A percentile compares a stretch with the other conserved stretches of the same genome.
Evolutionary conservation across 2,797 vertebrate genomes (phyloP).

Genomic region (Malurus leucopterus): DNA sequence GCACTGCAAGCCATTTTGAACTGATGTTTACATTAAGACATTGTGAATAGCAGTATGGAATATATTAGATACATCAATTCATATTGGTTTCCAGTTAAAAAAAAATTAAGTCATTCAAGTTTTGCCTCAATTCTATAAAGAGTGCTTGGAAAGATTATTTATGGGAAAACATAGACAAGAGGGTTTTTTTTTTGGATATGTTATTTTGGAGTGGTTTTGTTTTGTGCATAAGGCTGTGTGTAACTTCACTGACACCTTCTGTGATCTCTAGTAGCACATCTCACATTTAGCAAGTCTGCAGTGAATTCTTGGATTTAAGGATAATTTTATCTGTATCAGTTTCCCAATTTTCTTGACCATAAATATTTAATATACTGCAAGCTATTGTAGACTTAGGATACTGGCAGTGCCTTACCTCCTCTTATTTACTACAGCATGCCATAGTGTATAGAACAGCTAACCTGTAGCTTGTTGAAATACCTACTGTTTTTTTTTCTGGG

Average conservation of each 20-base stretch:
- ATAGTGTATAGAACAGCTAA: not conserved
- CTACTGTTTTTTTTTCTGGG: not conserved
- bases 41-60: not conserved
- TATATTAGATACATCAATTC: not conserved
- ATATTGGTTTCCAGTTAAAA: not conserved
- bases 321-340: not conserved
- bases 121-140: not conserved
- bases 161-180: not conserved
- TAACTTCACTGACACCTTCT: constrained; percentile 4
- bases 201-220: not conserved
- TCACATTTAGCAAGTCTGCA: not conserved
- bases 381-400: not conserved
- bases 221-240: not conserved
- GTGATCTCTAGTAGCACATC: not conserved
- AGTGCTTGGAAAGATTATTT: not conserved
- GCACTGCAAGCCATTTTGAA: not conserved
- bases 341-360: not conserved
- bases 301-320: not conserved
- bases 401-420: not conserved
- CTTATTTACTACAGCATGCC: not conserved
- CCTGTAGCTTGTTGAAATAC: not conserved
- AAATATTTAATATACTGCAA: not conserved
- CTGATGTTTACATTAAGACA: not conserved
- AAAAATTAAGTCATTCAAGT: not conserved
- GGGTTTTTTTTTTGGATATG: accelerated